Conservation (phyloP, 2,113 vertebrate genomes). For the Platanista minor region DNA sequence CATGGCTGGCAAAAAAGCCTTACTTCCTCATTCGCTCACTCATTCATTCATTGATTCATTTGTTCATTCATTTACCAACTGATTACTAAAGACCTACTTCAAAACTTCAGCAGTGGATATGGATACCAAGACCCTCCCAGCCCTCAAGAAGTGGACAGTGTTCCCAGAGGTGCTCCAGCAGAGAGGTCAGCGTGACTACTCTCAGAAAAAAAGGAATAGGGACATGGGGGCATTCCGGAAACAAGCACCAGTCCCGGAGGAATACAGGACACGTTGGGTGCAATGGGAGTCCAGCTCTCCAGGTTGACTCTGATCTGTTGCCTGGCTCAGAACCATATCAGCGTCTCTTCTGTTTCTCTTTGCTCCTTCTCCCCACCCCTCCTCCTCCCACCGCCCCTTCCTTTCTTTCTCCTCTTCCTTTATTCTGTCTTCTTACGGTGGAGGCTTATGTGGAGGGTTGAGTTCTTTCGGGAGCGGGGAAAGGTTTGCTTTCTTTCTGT, state of each 20-base stretch:
- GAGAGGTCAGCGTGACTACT: background rate
- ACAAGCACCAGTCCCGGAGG: background rate
- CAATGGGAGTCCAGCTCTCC: background rate
- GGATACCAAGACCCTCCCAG: rapidly evolving
- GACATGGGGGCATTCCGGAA: rapidly evolving
- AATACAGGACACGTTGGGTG: rapidly evolving
- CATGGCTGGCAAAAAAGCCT: background rate
- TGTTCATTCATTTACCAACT: background rate
- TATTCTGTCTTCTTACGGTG: background rate
- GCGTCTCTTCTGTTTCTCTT: background rate
- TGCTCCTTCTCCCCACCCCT: rapidly evolving
- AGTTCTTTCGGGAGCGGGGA: background rate
- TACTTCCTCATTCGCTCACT: background rate
- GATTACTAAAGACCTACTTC: background rate
- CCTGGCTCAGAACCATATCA: background rate
- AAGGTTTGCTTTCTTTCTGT: background rate
- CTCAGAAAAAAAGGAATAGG: background rate
- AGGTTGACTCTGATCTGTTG: too few relatives aligned
- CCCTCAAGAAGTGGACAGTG: background rate
- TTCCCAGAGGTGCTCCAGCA: background rate
- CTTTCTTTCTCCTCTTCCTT: background rate
- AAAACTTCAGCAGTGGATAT: background rate
- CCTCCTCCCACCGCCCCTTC: rapidly evolving
- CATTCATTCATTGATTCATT: background rate
- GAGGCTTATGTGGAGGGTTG: background rate